These are phyloP conservation scores for Hemicentrotus pulcherrimus DNA, from an alignment of 35 echinoderm and acorn worm species.

Conservation along the genomic window DNA sequence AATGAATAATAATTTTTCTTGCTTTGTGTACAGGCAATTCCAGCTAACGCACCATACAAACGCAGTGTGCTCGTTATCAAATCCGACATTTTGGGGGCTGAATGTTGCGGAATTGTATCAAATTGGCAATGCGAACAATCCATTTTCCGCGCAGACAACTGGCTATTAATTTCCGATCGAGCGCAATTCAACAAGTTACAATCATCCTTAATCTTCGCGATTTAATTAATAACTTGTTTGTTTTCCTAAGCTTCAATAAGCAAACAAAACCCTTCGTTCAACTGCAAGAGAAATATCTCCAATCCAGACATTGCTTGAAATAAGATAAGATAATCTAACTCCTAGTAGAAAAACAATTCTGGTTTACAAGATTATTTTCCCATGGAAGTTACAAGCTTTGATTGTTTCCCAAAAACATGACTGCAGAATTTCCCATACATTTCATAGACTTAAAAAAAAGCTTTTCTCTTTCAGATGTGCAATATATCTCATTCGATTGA, in stretches of 20 bases:
- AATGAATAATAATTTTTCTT: background rate
- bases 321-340: background rate
- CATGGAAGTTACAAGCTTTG: background rate
- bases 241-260: slow-evolving; percentile 5
- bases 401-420: background rate
- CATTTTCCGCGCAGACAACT: background rate
- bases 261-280: background rate
- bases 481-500: too few species aligned
- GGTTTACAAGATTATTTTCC: background rate
- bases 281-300: background rate
- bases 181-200: background rate
- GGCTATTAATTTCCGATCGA: background rate
- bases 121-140: background rate
- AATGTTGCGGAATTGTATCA: background rate
- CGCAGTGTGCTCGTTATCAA: background rate
- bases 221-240: slow-evolving; percentile 15
- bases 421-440: background rate
- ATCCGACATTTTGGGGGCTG: background rate
- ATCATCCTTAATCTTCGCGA: background rate
- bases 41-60: background rate
- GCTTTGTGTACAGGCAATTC: background rate
- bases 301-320: background rate
- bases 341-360: background rate
- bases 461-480: too few species aligned
- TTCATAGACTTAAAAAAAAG: background rate